Evolutionary conservation across 2,113 vertebrate species (phyloP).

Genomic region (Enhydra lutris): DNA sequence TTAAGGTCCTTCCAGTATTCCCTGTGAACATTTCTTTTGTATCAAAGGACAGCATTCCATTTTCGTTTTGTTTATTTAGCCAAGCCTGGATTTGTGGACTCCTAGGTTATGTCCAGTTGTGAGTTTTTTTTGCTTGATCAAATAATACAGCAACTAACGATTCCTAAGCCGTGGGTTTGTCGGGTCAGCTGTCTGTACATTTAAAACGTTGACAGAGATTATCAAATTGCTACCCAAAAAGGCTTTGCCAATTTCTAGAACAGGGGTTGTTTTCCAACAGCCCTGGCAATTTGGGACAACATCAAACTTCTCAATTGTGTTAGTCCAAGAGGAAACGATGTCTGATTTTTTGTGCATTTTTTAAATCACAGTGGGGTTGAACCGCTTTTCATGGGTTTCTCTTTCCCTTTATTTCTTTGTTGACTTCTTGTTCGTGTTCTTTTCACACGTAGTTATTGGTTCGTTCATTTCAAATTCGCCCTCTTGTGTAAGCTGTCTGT

Average conservation of each 20-base stretch:
- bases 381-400: neutral
- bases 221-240: neutral
- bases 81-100: neutral
- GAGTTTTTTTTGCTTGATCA: neutral
- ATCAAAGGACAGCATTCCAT: neutral
- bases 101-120: neutral
- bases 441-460: neutral
- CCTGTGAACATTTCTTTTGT: neutral
- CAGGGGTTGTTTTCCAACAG: neutral
- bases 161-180: neutral
- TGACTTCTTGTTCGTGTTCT: neutral
- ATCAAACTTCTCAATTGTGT: neutral
- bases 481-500: neutral
- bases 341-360: neutral
- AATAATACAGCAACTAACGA: neutral
- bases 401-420: neutral
- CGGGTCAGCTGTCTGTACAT: neutral
- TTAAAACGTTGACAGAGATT: neutral
- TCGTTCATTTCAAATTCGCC: neutral
- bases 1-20: neutral
- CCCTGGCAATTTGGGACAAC: neutral
- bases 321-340: neutral
- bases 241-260: neutral
- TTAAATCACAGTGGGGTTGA: neutral
- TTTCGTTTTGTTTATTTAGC: neutral